Percentiles rank a stretch among this genome's conserved stretches.
phyloP scores from a whole-genome alignment of 2,888 invertebrate species.

The Xanthorhoe spadicearia region DNA sequence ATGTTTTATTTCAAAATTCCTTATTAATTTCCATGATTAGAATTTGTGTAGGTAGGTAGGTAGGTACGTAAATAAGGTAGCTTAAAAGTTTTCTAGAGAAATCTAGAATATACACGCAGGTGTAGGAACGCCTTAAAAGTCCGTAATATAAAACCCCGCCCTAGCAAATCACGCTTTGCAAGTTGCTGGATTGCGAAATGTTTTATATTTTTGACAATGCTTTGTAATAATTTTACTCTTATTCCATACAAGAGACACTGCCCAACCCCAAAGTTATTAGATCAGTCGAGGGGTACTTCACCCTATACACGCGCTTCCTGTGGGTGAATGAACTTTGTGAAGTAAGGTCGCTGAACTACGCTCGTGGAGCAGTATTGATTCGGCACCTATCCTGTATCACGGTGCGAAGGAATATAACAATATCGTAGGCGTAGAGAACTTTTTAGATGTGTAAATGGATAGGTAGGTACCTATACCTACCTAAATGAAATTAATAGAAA shows the following conservation, averaged over 20 bases:
- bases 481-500: too few species aligned
- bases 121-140: not conserved
- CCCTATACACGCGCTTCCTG: constrained; percentile 51
- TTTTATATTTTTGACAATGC: constrained; percentile 24
- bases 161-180: not conserved
- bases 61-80: not conserved
- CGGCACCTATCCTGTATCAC: constrained; percentile 20
- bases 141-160: not conserved
- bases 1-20: constrained; percentile 63
- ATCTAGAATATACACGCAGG: not conserved
- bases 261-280: constrained; percentile 47
- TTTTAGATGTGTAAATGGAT: not conserved
- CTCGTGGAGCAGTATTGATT: constrained; percentile 32
- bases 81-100: not conserved
- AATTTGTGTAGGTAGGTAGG: not conserved
- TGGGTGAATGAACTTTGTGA: constrained; percentile 50
- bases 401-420: not conserved
- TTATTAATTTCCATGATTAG: not conserved
- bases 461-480: constrained; percentile 6
- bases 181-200: not conserved
- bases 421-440: not conserved
- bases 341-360: constrained; percentile 42
- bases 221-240: constrained; percentile 2
- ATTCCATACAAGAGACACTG: constrained; percentile 21
- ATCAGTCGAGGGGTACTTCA: constrained; percentile 50